Percentiles rank a stretch among this genome's conserved stretches.
phyloP scores from a whole-genome alignment of 2,888 invertebrate species.

The Pecten maximus region DNA sequence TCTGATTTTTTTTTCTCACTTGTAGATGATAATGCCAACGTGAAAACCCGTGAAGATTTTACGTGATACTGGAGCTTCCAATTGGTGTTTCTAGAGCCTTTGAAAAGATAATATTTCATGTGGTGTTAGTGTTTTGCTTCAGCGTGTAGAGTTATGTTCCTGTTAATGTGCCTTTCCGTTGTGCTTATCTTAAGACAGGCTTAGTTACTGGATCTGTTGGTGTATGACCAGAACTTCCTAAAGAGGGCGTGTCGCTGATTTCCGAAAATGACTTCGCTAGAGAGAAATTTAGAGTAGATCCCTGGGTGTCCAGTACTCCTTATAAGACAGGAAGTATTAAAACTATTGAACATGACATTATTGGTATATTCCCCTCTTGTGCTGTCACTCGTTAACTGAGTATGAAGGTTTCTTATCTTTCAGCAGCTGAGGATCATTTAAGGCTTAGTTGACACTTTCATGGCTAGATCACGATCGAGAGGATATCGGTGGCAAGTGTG shows the following conservation, averaged over 20 bases:
- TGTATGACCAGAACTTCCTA: conserved; percentile 46
- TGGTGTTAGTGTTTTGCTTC: conserved; percentile 48
- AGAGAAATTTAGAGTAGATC: conserved; percentile 49
- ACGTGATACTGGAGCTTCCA: too few species aligned
- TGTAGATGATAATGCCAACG: conserved; percentile 39
- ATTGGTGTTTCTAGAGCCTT: too few species aligned
- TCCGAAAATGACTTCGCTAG: conserved; percentile 58
- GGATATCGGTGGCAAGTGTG: too few species aligned
- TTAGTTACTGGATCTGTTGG: conserved; percentile 54
- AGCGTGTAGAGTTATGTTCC: conserved; percentile 52
- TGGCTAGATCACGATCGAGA: not conserved
- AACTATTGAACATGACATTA: not conserved
- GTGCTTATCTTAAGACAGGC: conserved; percentile 48
- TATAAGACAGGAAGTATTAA: not conserved
- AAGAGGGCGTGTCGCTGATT: conserved; percentile 48
- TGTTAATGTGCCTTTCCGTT: conserved; percentile 54
- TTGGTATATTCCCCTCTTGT: conserved; percentile 40
- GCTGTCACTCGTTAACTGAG: conserved; percentile 44
- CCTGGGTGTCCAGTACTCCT: conserved; percentile 37
- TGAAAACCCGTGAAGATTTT: not conserved
- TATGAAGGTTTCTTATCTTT: not conserved
- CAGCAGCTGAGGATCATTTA: not conserved
- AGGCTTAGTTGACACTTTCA: not conserved
- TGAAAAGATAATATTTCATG: conserved; percentile 45
- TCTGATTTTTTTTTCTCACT: conserved; percentile 50